phyloP scores from a whole-genome alignment of 1,140 invertebrate species.

The Metaphire vulgaris region DNA sequence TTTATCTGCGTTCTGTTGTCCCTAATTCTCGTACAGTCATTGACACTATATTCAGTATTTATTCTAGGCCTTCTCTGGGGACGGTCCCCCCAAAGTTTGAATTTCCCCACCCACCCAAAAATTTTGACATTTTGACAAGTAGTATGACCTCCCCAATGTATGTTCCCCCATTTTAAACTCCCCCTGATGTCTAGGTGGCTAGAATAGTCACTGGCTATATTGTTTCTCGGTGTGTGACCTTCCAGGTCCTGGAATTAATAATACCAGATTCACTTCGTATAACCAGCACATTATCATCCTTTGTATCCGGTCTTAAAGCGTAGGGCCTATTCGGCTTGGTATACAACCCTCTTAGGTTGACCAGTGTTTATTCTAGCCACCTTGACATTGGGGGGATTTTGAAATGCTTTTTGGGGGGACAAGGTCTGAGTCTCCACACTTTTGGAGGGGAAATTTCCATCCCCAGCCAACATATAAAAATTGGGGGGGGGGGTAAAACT shows the following conservation, averaged over 20 bases:
- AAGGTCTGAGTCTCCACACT: not conserved
- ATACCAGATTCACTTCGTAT: not conserved
- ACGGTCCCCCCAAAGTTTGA: no score
- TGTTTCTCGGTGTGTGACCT: not conserved
- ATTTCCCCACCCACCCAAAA: no score
- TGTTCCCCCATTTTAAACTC: no score
- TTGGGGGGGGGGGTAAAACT: not conserved
- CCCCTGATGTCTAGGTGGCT: not conserved
- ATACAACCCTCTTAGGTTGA: not conserved
- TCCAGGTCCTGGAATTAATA: not conserved
- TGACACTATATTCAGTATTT: no score
- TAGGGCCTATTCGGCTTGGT: not conserved
- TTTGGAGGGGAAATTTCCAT: not conserved
- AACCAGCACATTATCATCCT: not conserved
- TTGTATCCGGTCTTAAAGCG: no score
- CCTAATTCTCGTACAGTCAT: no score
- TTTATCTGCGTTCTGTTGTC: no score
- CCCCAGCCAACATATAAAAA: not conserved
- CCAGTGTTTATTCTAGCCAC: not conserved
- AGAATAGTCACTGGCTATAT: not conserved
- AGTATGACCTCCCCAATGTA: no score
- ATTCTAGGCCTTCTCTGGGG: no score
- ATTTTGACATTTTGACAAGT: no score
- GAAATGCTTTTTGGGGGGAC: no score
- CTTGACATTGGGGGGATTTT: no score